Evolutionary conservation across 2,113 vertebrate genomes (phyloP), one percentile per base, ranked within the genome.

Genomic region (Rafetus swinhoei): DNA sequence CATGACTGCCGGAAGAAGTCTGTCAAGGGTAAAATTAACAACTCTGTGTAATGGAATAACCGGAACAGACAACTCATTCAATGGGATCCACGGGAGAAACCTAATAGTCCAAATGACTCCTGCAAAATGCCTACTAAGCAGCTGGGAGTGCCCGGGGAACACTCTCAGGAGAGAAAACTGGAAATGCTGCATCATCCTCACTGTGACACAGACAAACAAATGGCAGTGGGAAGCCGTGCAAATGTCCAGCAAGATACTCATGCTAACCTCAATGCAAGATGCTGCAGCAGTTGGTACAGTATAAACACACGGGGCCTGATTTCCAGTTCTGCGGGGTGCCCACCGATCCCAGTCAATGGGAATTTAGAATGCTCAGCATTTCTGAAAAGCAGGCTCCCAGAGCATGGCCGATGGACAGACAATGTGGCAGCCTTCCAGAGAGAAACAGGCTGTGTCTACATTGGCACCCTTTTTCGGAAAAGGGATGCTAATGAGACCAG

Each of bases 381-480:
- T 53, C 55, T 53, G 54, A 15, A 9, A 22, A 12, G 25, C 62
- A 39, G 29, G 52, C 3, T 19, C 53, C 12, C 1, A 3, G 39
- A 27, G 9, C 59, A 22, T 39, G 4, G 0, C 15, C 18, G 0
- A 0, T 1, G 22, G 1, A 80, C 0, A 59, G 57, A 59, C 3
- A 32, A 35, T 74, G 84, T 54, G 55, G 3, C 74, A 65, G 25
- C 2, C 35, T 7, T 1, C 15, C 7, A 2, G 81, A 1, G 6
- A 57, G 35, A 25, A 56, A 29, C n/a, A n/a, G 12, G 12, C 53
- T 53, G 53, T 53, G 53, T 53, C 53, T 53, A 53, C 53, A 53
- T 12, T 53, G 12, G 53, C 53, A 7, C 53, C 53, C 53, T 53
- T 53, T 12, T 53, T 53, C 53, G 53, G 12, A 53, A 12, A 12